These are phyloP conservation scores for Hoplostethus atlanticus DNA, from an alignment of 2,797 vertebrate genomes.

Conservation along the genomic window DNA sequence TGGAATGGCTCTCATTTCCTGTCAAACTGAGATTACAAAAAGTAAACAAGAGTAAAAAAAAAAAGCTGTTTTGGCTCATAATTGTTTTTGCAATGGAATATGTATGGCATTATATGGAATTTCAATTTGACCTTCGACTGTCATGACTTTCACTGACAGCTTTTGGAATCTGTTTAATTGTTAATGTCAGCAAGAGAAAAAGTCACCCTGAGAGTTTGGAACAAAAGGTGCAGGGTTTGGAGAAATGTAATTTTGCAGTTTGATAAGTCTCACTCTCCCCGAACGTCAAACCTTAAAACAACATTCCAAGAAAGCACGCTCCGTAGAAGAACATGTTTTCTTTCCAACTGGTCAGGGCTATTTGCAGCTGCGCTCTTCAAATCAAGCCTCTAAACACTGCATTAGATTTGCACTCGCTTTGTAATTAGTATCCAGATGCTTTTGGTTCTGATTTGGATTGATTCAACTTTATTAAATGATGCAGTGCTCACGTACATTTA, in stretches of 20 bases:
- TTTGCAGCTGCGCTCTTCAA: slow-evolving; percentile 68
- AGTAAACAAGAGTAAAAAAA: slow-evolving; percentile 9
- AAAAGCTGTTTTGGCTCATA: slow-evolving; percentile 16
- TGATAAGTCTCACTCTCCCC: slow-evolving; percentile 58
- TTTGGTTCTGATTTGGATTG: slow-evolving; percentile 52
- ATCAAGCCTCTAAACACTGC: slow-evolving; percentile 62
- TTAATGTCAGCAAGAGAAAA: slow-evolving; percentile 48
- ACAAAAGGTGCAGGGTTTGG: slow-evolving; percentile 27
- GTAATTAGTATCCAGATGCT: slow-evolving; percentile 57
- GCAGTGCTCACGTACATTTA: slow-evolving; percentile 30
- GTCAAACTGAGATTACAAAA: slow-evolving; percentile 21
- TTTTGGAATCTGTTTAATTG: slow-evolving; percentile 49
- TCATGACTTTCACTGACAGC: slow-evolving; percentile 45
- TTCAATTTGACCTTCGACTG: slow-evolving; percentile 42
- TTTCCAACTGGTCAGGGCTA: slow-evolving; percentile 45
- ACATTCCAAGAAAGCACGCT: slow-evolving; percentile 44
- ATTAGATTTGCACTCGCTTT: slow-evolving; percentile 47
- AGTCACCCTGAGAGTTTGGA: slow-evolving; percentile 38
- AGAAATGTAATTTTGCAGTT: slow-evolving; percentile 49
- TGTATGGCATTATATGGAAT: slow-evolving; percentile 24
- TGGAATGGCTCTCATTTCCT: slow-evolving; percentile 13
- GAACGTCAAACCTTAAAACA: slow-evolving; percentile 53
- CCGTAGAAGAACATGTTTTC: slow-evolving; percentile 47
- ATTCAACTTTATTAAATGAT: slow-evolving; percentile 40
- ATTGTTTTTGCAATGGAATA: slow-evolving; percentile 37